Conservation (phyloP, 2,888 invertebrate genomes). For the Drosophila histrio region DNA sequence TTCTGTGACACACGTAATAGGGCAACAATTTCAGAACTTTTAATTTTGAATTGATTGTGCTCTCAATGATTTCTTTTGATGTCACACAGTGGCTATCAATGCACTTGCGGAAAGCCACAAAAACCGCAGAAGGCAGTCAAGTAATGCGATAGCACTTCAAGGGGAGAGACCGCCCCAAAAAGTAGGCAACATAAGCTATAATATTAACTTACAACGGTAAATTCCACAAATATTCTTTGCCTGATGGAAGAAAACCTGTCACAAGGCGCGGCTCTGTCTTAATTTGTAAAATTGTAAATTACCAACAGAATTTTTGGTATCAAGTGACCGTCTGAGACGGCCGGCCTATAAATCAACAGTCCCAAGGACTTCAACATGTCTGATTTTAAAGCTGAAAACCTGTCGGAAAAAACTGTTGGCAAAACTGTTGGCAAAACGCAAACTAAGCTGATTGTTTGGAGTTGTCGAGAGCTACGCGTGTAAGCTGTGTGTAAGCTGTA, state of each 20-base stretch:
- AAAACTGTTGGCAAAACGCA: neutral
- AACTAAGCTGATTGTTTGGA: constrained; percentile 14
- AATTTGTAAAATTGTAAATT: constrained; percentile 47
- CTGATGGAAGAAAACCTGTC: constrained; percentile 28
- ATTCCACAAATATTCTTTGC: constrained; percentile 25
- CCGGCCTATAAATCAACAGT: constrained; percentile 45
- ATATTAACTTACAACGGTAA: constrained; percentile 46
- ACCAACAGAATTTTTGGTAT: constrained; percentile 37
- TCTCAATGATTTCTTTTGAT: constrained; percentile 22
- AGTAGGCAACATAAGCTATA: constrained; percentile 28
- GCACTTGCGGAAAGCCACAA: constrained; percentile 26
- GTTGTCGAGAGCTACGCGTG: constrained; percentile 1
- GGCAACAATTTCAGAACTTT: neutral
- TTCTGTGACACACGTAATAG: neutral
- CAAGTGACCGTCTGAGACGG: constrained; percentile 45
- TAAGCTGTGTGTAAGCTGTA: constrained; percentile 19
- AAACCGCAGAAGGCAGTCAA: constrained; percentile 1
- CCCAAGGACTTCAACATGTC: constrained; percentile 11
- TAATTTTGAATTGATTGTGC: constrained; percentile 24
- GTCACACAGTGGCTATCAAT: constrained; percentile 15
- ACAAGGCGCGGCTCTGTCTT: constrained; percentile 26
- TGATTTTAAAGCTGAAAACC: constrained; percentile 35
- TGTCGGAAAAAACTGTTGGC: neutral
- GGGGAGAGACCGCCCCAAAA: neutral
- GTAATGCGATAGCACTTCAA: constrained; percentile 46